Evolutionary conservation across 2,888 invertebrate species (phyloP).

Genomic region (Lymantria monacha): DNA sequence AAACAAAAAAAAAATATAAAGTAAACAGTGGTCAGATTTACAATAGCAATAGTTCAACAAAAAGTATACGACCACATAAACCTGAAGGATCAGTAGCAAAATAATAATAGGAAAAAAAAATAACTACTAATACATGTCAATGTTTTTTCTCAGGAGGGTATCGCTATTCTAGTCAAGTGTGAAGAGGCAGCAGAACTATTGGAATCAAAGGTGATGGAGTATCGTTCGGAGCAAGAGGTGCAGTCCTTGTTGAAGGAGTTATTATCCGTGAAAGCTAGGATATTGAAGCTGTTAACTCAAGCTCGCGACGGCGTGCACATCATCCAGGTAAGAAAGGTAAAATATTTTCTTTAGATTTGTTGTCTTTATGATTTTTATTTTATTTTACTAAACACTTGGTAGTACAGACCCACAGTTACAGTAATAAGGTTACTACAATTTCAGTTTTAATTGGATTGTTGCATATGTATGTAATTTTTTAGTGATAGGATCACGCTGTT

Average conservation of each 20-base stretch:
- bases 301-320: conserved; percentile 85
- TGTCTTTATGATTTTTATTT: neutral
- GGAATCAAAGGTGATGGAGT: conserved; percentile 83
- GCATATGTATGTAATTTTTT: too few relatives aligned
- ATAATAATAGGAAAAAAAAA: too few relatives aligned
- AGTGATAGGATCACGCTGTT: too few relatives aligned
- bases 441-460: too few relatives aligned
- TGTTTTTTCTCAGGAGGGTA: conserved; percentile 83
- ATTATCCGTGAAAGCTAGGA: conserved; percentile 83
- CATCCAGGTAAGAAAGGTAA: conserved; percentile 80
- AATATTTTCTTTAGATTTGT: neutral
- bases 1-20: too few relatives aligned
- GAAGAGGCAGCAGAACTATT: conserved; percentile 85
- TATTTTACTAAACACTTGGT: too few relatives aligned
- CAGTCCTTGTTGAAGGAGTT: conserved; percentile 81
- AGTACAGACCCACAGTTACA: too few relatives aligned
- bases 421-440: too few relatives aligned
- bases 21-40: too few relatives aligned
- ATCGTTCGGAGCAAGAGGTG: conserved; percentile 85
- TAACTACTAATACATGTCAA: neutral
- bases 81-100: too few relatives aligned
- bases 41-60: too few relatives aligned
- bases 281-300: conserved; percentile 85
- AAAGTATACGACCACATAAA: too few relatives aligned
- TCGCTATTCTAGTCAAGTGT: conserved; percentile 86